Evolutionary conservation across 1,140 invertebrate genomes (phyloP).

Genomic region (Lucilia cuprina): DNA sequence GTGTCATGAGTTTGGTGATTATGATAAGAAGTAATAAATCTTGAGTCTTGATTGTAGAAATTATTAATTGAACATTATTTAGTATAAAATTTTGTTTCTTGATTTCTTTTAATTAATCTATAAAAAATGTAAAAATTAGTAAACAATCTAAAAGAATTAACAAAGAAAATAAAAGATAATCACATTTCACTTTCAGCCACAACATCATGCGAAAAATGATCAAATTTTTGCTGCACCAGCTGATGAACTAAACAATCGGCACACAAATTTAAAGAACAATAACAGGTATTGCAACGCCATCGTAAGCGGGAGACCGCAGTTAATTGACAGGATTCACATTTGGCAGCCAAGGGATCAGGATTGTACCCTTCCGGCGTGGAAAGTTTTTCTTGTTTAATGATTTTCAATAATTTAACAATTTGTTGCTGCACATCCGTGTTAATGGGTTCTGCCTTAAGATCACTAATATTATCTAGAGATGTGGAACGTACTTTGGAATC

Average conservation of each 20-base stretch:
- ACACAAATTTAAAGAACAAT: constrained; percentile 53
- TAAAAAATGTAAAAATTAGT: background rate
- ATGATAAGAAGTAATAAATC: background rate
- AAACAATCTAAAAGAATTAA: background rate
- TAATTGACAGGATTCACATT: constrained; percentile 74
- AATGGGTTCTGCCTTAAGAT: background rate
- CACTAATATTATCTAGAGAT: background rate
- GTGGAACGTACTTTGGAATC: background rate
- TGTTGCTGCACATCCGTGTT: constrained; percentile 29
- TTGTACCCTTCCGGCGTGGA: constrained; percentile 48
- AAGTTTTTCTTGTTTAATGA: constrained; percentile 56
- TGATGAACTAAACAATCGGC: constrained; percentile 52
- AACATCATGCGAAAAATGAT: constrained; percentile 54
- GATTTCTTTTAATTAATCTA: no score
- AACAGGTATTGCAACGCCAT: constrained; percentile 73
- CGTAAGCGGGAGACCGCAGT: constrained; percentile 72
- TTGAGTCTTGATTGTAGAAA: background rate
- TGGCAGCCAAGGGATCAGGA: constrained; percentile 64
- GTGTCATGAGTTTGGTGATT: background rate
- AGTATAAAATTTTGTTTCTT: background rate
- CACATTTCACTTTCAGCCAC: constrained; percentile 21
- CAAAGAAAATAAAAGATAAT: background rate
- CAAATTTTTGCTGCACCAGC: constrained; percentile 47
- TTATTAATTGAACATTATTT: background rate
- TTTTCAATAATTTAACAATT: constrained; percentile 53